Evolutionary conservation across 2,888 invertebrate species (phyloP).

Genomic region (Acanthacorydalis orientalis): DNA sequence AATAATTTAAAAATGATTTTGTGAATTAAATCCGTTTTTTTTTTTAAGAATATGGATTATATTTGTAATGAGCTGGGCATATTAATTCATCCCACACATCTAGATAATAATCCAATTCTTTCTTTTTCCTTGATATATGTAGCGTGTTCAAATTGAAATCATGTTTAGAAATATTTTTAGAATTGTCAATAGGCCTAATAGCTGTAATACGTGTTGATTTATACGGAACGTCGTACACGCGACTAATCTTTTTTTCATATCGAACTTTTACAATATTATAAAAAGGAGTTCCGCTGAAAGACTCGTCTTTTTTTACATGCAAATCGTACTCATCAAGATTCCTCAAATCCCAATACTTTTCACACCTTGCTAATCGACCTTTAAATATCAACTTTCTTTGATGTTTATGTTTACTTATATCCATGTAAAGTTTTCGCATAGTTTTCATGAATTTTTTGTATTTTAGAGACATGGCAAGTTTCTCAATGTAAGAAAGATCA

Average conservation of each 20-base stretch:
- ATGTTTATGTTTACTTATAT: background rate
- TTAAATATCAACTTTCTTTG: conserved; percentile 1
- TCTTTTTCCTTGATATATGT: background rate
- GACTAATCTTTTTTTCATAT: background rate
- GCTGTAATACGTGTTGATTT: background rate
- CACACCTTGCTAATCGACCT: conserved; percentile 1
- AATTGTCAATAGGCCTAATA: conserved; percentile 1
- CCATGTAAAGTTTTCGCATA: conserved; percentile 13
- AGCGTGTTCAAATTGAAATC: background rate
- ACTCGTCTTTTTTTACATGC: too few species aligned
- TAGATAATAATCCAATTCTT: conserved; percentile 4
- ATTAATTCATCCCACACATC: conserved; percentile 3
- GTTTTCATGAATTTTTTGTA: conserved; percentile 18
- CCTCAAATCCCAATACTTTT: conserved; percentile 4
- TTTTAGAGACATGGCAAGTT: conserved; percentile 16
- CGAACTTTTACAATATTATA: background rate
- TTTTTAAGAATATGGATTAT: conserved; percentile 2
- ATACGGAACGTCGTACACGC: background rate
- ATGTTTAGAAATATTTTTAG: conserved; percentile 1
- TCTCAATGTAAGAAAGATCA: conserved; percentile 18
- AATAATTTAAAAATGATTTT: too few species aligned
- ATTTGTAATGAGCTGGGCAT: conserved; percentile 1
- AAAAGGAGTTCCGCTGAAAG: too few species aligned
- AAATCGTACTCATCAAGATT: background rate
- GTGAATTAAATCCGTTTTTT: too few species aligned